A percentile compares a stretch with the other conserved stretches of the same genome.
Evolutionary conservation across 1,140 invertebrate species (phyloP).

Genomic region (Tetramorium alpestre): DNA sequence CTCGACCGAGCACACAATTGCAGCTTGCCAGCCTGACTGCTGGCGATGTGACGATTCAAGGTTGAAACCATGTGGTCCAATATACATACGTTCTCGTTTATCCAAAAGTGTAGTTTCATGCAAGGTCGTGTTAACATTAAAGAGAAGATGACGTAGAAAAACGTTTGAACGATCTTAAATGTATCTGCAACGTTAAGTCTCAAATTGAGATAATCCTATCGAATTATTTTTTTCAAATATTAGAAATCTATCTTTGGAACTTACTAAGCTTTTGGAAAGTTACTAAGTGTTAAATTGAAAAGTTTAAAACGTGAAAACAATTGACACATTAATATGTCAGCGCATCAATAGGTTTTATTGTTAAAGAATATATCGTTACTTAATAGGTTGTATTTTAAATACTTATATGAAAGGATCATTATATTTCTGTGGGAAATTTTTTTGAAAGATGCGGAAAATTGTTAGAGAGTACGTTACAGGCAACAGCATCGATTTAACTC

Average conservation of each 20-base stretch:
- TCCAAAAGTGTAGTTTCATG: slow-evolving; percentile 1
- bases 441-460: background rate
- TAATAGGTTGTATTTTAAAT: too few relatives aligned
- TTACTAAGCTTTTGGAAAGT: too few relatives aligned
- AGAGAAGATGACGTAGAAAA: background rate
- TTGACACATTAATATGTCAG: too few relatives aligned
- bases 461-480: background rate
- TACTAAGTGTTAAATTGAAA: too few relatives aligned
- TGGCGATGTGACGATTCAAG: slow-evolving; percentile 44
- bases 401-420: background rate
- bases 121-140: slow-evolving; percentile 11
- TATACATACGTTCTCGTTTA: slow-evolving; percentile 10
- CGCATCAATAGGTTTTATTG: too few relatives aligned
- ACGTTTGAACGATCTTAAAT: too few relatives aligned
- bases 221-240: too few relatives aligned
- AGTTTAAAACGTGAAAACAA: too few relatives aligned
- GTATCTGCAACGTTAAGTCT: too few relatives aligned
- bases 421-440: background rate
- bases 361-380: too few relatives aligned
- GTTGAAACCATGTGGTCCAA: slow-evolving; percentile 32
- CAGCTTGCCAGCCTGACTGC: slow-evolving; percentile 42
- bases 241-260: too few relatives aligned
- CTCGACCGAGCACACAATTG: slow-evolving; percentile 49
- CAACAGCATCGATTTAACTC: slow-evolving; percentile 11
- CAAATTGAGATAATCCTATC: too few relatives aligned